These are phyloP conservation scores for Hydrozoanthus gracilis DNA, from an alignment of 92 coral and sea anemone genomes.

Conservation along the genomic window DNA sequence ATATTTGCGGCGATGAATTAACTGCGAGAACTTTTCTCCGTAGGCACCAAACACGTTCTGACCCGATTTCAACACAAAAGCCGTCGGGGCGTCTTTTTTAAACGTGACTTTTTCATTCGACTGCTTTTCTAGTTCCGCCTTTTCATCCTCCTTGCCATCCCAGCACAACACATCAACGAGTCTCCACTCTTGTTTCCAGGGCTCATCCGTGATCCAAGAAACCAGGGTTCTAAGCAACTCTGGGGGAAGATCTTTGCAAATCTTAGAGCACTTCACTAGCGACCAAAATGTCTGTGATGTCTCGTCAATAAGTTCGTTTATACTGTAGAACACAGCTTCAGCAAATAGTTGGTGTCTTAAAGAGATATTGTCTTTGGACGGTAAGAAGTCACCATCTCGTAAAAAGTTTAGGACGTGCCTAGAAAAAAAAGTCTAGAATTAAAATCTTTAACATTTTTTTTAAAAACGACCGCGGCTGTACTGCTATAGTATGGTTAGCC, in stretches of 20 bases:
- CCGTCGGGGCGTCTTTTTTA: constrained; percentile 29
- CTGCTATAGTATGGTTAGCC: too few species aligned
- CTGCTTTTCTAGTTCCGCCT: background rate
- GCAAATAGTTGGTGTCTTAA: constrained; percentile 43
- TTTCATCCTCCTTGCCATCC: constrained; percentile 19
- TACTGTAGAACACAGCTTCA: constrained; percentile 44
- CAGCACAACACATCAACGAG: constrained; percentile 28
- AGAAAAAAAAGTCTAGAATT: background rate
- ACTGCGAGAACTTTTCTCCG: constrained; percentile 43
- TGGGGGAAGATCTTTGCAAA: constrained; percentile 40
- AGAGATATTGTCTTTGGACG: constrained; percentile 8
- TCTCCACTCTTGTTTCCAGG: constrained; percentile 44
- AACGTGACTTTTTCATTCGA: constrained; percentile 7
- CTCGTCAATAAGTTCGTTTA: constrained; percentile 39
- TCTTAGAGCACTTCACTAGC: constrained; percentile 31
- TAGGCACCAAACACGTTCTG: constrained; percentile 41
- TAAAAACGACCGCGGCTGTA: background rate
- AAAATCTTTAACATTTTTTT: background rate
- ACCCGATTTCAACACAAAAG: constrained; percentile 38
- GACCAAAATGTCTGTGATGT: constrained; percentile 48
- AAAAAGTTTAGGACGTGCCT: constrained; percentile 44
- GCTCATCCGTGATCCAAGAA: constrained; percentile 41
- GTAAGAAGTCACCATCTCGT: constrained; percentile 41
- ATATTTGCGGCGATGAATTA: constrained; percentile 44
- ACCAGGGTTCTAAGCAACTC: constrained; percentile 47